Evolutionary conservation across 2,797 vertebrate species (phyloP).

Genomic region (Lagothrix lagotricha): DNA sequence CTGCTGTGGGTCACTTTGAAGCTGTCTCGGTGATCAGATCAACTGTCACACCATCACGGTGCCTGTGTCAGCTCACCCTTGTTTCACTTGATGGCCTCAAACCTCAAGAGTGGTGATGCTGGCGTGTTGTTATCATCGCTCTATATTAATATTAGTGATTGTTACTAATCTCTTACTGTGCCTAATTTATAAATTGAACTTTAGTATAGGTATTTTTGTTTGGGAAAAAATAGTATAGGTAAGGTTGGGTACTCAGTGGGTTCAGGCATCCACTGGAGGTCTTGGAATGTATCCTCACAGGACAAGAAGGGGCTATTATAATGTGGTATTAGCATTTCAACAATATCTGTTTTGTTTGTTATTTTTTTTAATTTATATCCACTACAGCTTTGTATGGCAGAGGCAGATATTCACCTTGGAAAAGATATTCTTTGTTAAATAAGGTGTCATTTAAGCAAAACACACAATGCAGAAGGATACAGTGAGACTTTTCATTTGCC

Average conservation of each 20-base stretch:
- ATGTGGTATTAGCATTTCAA: background rate
- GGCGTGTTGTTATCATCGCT: background rate
- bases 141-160: background rate
- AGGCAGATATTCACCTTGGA: background rate
- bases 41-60: background rate
- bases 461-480: background rate
- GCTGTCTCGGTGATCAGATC: fast-evolving
- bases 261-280: background rate
- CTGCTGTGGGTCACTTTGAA: background rate
- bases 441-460: background rate
- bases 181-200: background rate
- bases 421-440: background rate
- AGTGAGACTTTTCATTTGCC: background rate
- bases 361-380: background rate
- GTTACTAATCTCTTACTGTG: background rate
- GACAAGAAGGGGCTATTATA: background rate
- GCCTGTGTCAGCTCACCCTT: background rate
- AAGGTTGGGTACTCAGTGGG: background rate
- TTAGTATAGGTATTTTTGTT: background rate
- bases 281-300: background rate
- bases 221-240: background rate
- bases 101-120: background rate
- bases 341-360: background rate
- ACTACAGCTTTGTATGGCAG: background rate
- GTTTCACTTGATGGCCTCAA: background rate